Base-by-base conservation (phyloP, 2,797 vertebrate genomes). In the Mastacembelus armatus region DNA sequence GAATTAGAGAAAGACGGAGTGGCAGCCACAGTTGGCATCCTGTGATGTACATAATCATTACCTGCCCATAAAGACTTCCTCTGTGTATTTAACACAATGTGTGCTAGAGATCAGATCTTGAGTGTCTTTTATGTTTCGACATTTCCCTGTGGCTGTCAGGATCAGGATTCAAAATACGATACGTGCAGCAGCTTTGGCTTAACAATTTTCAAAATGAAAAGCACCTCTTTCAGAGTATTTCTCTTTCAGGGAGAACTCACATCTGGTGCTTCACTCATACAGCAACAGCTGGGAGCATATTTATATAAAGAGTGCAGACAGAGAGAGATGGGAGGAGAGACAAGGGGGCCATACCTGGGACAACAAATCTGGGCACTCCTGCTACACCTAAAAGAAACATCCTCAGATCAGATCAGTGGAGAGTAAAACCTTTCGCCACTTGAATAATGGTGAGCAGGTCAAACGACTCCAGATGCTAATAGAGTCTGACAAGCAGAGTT, bases 391-490 rank as follows among this genome's bases (percentile, higher is more conserved):
- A 78, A 54, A 39, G 42, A 54, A 81, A 77, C 77, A 52, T 84
- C 71, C 80, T 60, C 74, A 65, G 73, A 88, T 69, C 82, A 78
- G 80, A 89, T 81, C 85, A 85, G 80, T 88, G 71, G 68, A 90
- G 83, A 86, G 83, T 79, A 58, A 89, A 89, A 88, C 71, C 82
- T 80, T 86, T 91, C 90, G 81, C 85, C 88, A 85, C 91, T 88
- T 85, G 83, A 88, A 88, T 91, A 85, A 89, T 89, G 84, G 60
- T 10, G 54, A 82, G 83, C 88, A 85, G 78, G 88, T 91, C 84
- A 84, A 84, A 81, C 61, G 65, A 86, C 66, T 79, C 66, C 81
- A 88, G 88, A 93, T 81, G 84, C 75, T 90, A 88, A 93, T 81
- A 24, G 45, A 51, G 49, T 81, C 76, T 86, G 90, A 91, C 88